Conservation (phyloP, 2,797 vertebrate species). For the Chaunax sp. region DNA sequence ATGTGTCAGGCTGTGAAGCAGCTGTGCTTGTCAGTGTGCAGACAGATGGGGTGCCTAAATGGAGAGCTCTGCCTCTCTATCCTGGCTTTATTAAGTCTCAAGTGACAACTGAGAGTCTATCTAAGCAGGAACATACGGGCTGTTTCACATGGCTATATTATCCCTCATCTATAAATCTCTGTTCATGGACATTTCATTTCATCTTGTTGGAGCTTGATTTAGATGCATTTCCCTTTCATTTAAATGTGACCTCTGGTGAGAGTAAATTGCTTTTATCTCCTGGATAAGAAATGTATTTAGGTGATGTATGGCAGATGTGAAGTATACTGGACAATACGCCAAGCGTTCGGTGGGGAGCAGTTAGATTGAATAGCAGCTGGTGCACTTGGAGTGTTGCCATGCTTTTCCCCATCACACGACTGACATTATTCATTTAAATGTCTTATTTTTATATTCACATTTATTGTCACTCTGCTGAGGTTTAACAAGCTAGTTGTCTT, state of each 20-base stretch:
- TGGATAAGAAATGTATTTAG: slow-evolving; percentile 33
- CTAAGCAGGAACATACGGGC: slow-evolving; percentile 30
- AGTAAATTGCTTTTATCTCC: slow-evolving; percentile 34
- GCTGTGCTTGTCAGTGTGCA: slow-evolving; percentile 53
- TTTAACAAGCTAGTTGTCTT: slow-evolving; percentile 3
- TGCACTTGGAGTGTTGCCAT: slow-evolving; percentile 11
- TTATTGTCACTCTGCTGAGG: slow-evolving; percentile 4
- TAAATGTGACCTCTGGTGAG: slow-evolving; percentile 32
- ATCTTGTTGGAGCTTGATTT: slow-evolving; percentile 17
- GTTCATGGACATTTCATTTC: slow-evolving; percentile 31
- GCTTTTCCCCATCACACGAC: slow-evolving; percentile 9
- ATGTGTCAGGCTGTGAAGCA: slow-evolving; percentile 50
- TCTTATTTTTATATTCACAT: slow-evolving; percentile 4
- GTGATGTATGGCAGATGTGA: slow-evolving; percentile 35
- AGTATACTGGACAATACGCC: slow-evolving; percentile 9
- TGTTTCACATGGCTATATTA: slow-evolving; percentile 24
- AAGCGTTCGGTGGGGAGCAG: slow-evolving; percentile 1
- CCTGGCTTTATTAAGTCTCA: slow-evolving; percentile 49
- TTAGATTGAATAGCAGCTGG: slow-evolving; percentile 24
- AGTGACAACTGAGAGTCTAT: slow-evolving; percentile 51
- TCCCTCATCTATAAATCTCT: slow-evolving; percentile 38
- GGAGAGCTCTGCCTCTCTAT: slow-evolving; percentile 30
- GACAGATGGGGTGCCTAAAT: slow-evolving; percentile 63
- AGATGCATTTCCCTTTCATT: slow-evolving; percentile 26
- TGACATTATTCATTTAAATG: slow-evolving; percentile 6